Evolutionary conservation across 2,888 invertebrate genomes (phyloP), one percentile per base, ranked within the genome.

Genomic region (Drosophila merina): DNA sequence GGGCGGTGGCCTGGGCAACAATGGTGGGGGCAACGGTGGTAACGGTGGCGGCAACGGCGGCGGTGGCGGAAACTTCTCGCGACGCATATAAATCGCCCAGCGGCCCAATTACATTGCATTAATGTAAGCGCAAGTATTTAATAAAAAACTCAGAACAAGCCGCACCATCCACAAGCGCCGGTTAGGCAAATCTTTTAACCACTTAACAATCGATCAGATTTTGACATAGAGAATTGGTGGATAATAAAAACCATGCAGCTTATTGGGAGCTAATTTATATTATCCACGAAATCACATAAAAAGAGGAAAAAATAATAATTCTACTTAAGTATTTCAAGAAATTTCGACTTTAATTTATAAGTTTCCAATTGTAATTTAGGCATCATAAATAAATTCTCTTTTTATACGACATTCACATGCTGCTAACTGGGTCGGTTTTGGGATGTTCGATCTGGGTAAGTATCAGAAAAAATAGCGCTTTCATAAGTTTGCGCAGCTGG

Each of bases 41-140:
- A 49, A 45, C 9, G 51, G 51, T 20, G 60, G 57, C 0, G 75
- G 70, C 0, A 2, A 2, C 20, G 20, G 59, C 8, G 70, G 64
- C 2, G 75, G 71, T 0, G 80, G 74, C 4, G 80, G 88, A 6
- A 74, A 73, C 14, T 88, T 89, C 54, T 85, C 89, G 26, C 75
- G 88, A 40, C 88, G 89, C 50, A 89, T 88, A 64, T 88, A 74
- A 77, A 69, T 55, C 40, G 36, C 49, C 63, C 55, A 72, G 63
- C 57, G 55, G 57, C 68, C 78, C 77, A 76, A 70, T 72, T 86
- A 74, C 48, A 78, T 77, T 75, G 52, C 68, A 67, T 58, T 75
- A 86, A 75, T 78, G 76, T 80, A 80, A 74, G 67, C 54, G 70
- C 72, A 82, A 77, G 86, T 85, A 85, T 85, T 84, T 72, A 51